A percentile compares a stretch with the other conserved stretches of the same genome.
These are phyloP conservation scores for Trichosurus vulpecula DNA, from an alignment of 2,797 vertebrate species.

Conservation along the genomic window DNA sequence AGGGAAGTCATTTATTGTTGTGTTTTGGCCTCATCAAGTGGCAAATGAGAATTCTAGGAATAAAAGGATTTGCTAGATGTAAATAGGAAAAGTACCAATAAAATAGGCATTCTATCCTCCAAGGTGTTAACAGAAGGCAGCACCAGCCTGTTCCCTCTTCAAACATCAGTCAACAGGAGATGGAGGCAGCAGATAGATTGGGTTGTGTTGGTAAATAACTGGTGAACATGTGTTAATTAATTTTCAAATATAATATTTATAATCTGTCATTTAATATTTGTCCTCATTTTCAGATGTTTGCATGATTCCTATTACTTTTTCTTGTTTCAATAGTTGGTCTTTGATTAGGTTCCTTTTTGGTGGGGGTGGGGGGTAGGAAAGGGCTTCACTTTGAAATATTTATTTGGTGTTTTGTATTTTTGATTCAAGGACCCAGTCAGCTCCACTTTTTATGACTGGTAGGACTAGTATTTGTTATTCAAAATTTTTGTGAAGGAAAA, in stretches of 20 bases:
- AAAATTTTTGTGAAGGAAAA: conserved; percentile 18
- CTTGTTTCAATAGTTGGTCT: background rate
- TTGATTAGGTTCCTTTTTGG: conserved; percentile 15
- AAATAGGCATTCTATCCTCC: background rate
- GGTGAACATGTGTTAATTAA: background rate
- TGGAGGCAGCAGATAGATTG: background rate
- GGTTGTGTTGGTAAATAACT: background rate
- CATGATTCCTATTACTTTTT: conserved; percentile 46
- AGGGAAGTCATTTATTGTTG: background rate
- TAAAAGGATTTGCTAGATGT: background rate
- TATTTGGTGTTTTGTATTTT: conserved; percentile 23
- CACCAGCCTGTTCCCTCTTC: background rate
- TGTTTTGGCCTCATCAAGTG: background rate
- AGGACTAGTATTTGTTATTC: conserved; percentile 32
- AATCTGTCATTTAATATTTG: conserved; percentile 35
- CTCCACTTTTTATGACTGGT: conserved; percentile 23
- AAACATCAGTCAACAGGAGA: background rate
- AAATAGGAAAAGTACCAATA: background rate
- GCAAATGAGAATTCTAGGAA: background rate
- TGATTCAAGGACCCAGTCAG: background rate
- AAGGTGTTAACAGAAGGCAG: background rate
- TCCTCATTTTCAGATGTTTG: conserved; percentile 29
- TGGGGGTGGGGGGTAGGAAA: background rate
- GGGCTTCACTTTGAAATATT: conserved; percentile 45
- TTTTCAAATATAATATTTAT: conserved; percentile 38